Evolutionary conservation across 2,113 vertebrate species (phyloP).

Genomic region (Mus musculus): GRCm39 chr11:50720001-50720500

Average conservation of each 20-base stretch:
- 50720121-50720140: background rate
- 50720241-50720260: background rate
- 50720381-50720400: no score
- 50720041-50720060: background rate
- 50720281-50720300: background rate
- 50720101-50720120: background rate
- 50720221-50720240: background rate
- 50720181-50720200: background rate
- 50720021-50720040: background rate
- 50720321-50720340: background rate
- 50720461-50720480: background rate
- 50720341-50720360: background rate
- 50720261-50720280: background rate
- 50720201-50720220: background rate
- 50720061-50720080: background rate
- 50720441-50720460: background rate
- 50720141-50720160: background rate
- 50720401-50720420: background rate
- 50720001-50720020: background rate
- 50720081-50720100: background rate
- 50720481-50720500: background rate
- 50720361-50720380: background rate
- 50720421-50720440: background rate
- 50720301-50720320: no score
- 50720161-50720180: background rate